Conservation (phyloP, 2,113 vertebrate species). For the Apodemus sylvaticus region DNA sequence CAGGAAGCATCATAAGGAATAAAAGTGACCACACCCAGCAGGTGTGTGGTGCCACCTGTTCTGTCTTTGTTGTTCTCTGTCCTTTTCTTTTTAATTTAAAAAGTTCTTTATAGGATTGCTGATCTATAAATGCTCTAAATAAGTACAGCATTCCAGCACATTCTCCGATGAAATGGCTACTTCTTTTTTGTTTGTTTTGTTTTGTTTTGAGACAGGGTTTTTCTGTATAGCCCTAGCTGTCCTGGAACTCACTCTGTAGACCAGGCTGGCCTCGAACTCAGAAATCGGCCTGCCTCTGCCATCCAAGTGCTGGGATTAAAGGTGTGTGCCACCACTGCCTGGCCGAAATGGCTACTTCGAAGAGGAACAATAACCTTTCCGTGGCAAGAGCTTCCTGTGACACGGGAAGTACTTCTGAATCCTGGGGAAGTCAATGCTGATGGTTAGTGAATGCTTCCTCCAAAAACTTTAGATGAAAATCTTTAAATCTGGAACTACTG, state of each 20-base stretch:
- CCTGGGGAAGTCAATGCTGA: neutral
- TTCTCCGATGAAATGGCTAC: neutral
- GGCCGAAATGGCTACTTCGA: neutral
- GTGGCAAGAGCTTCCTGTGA: neutral
- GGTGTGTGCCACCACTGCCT: too few relatives aligned
- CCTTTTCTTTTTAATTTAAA: neutral
- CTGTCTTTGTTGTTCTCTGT: constrained; percentile 22
- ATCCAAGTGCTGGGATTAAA: too few relatives aligned
- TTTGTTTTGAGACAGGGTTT: too few relatives aligned
- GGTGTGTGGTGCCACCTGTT: neutral
- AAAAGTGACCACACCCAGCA: neutral
- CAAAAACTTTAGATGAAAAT: neutral
- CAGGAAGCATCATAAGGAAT: constrained; percentile 51
- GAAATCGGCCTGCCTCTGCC: too few relatives aligned
- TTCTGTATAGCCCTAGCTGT: too few relatives aligned
- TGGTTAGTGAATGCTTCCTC: neutral
- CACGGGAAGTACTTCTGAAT: neutral
- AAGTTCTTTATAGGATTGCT: neutral
- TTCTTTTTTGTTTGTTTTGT: too few relatives aligned
- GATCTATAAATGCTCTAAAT: neutral
- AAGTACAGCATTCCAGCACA: neutral
- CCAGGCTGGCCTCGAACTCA: too few relatives aligned
- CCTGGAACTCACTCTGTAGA: too few relatives aligned
- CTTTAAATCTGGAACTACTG: neutral
- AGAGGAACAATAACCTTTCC: neutral